phyloP scores from a whole-genome alignment of 2,888 invertebrate genomes.

The Sesia apiformis region DNA sequence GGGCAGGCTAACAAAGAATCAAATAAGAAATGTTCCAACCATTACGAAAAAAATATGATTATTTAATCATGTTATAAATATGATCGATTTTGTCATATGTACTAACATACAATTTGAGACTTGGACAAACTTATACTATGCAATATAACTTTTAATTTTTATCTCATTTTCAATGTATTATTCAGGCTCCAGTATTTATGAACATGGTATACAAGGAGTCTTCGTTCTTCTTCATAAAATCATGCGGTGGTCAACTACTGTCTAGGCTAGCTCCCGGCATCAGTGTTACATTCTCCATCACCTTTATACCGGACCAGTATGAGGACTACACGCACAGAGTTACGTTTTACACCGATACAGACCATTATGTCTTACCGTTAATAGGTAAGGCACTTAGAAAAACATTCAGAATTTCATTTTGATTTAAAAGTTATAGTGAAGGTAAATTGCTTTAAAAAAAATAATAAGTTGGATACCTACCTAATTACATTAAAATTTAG shows the following conservation, averaged over 20 bases:
- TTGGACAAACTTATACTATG: too few relatives aligned
- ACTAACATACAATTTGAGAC: too few relatives aligned
- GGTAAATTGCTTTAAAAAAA: too few relatives aligned
- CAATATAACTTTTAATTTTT: too few relatives aligned
- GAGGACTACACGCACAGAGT: constrained; percentile 73
- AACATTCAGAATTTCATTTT: neutral
- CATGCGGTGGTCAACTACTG: constrained; percentile 45
- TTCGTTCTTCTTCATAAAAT: constrained; percentile 66
- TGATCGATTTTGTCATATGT: too few relatives aligned
- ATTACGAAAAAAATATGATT: too few relatives aligned
- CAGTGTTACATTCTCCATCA: constrained; percentile 73
- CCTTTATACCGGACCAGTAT: constrained; percentile 74
- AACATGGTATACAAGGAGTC: constrained; percentile 63
- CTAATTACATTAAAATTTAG: too few relatives aligned
- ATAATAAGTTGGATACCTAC: too few relatives aligned
- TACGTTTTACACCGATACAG: constrained; percentile 66
- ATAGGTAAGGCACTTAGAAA: constrained; percentile 55
- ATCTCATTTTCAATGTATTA: neutral
- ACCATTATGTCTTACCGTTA: constrained; percentile 72
- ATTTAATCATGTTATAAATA: too few relatives aligned
- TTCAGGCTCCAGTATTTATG: constrained; percentile 66
- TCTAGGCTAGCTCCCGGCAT: constrained; percentile 82
- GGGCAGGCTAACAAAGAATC: too few relatives aligned
- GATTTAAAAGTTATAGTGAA: neutral
- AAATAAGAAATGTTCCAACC: too few relatives aligned